A percentile compares a stretch with the other conserved stretches of the same genome.
These are phyloP conservation scores for Manis crassicaudata DNA, from an alignment of 2,797 vertebrate genomes.

Conservation along the genomic window DNA sequence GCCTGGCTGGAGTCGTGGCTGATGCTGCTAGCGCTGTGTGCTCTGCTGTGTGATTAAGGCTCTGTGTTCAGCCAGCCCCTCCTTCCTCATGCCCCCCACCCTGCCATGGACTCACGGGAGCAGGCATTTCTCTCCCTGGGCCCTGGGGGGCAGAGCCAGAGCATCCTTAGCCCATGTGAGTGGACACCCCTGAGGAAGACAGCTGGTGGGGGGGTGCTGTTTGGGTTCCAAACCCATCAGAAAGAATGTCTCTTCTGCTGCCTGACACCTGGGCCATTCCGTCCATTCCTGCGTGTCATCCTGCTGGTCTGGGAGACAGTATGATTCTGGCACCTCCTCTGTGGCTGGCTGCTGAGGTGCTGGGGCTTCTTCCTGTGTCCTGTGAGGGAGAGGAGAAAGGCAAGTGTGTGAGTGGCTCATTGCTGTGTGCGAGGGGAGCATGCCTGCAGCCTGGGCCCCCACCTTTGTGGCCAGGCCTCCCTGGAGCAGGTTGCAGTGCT, in stretches of 20 bases:
- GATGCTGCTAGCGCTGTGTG: neutral
- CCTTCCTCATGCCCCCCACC: no score
- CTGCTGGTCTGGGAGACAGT: neutral
- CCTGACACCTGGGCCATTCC: neutral
- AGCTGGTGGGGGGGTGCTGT: neutral
- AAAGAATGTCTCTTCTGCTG: neutral
- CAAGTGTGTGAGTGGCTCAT: neutral
- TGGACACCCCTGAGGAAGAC: neutral
- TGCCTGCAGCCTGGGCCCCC: neutral
- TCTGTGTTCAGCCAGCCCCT: neutral
- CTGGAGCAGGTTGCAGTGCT: neutral
- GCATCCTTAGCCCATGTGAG: neutral
- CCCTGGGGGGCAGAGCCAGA: neutral
- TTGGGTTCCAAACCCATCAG: neutral
- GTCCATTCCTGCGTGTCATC: neutral
- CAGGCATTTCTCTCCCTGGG: neutral
- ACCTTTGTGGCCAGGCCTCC: neutral
- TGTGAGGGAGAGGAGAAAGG: neutral
- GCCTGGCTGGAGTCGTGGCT: neutral
- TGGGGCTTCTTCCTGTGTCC: neutral
- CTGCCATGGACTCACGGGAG: neutral
- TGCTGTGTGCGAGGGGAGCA: neutral
- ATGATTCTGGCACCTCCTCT: neutral
- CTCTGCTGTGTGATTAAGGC: neutral
- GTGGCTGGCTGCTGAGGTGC: neutral